phyloP scores from a whole-genome alignment of 2,113 vertebrate genomes.

The Nerophis lumbriciformis region DNA sequence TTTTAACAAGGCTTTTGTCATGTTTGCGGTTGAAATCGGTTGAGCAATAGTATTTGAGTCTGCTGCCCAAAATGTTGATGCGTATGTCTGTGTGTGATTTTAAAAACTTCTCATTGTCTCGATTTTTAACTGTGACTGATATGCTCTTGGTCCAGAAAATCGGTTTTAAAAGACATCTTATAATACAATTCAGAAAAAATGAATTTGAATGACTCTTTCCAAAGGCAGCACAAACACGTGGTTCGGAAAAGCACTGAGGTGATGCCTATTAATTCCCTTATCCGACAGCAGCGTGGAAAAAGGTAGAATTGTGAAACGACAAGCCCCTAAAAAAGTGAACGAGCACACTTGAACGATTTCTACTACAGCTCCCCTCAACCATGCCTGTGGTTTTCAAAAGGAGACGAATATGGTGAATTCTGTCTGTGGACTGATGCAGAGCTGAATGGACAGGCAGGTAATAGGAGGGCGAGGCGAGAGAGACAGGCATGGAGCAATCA shows the following conservation, averaged over 20 bases:
- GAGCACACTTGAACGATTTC: conserved; percentile 67
- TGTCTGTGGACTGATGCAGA: conserved; percentile 63
- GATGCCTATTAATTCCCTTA: conserved; percentile 68
- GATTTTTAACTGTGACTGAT: conserved; percentile 42
- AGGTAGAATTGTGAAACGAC: conserved; percentile 69
- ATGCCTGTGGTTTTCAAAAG: conserved; percentile 70
- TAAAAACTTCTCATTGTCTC: conserved; percentile 20
- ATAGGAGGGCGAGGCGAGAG: conserved; percentile 54
- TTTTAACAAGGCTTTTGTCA: too few relatives aligned
- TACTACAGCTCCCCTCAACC: conserved; percentile 67
- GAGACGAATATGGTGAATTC: conserved; percentile 63
- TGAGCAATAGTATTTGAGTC: neutral
- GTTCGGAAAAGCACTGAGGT: conserved; percentile 59
- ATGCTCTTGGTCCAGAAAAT: conserved; percentile 27
- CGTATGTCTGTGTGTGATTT: conserved; percentile 5
- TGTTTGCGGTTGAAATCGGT: neutral
- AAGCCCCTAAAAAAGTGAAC: conserved; percentile 64
- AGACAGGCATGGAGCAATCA: conserved; percentile 68
- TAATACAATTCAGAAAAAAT: conserved; percentile 45
- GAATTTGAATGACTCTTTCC: conserved; percentile 63
- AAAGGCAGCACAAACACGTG: conserved; percentile 45
- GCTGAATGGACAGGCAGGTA: conserved; percentile 64
- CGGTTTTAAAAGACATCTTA: conserved; percentile 52
- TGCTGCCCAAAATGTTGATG: neutral
- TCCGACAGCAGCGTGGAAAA: conserved; percentile 62